Evolutionary conservation across 2,888 invertebrate species (phyloP).

Genomic region (Panopea generosa): DNA sequence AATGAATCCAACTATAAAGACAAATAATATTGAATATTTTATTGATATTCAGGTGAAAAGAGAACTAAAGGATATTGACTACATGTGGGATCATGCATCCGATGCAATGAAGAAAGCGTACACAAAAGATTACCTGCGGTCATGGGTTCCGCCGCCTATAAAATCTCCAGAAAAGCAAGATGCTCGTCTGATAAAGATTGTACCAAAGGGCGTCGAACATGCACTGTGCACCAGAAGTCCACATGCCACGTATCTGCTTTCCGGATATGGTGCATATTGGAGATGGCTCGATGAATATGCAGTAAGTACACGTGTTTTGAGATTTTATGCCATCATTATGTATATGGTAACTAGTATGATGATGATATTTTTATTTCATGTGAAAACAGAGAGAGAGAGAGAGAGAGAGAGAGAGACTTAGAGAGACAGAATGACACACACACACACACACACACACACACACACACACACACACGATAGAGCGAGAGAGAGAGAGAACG

Average conservation of each 20-base stretch:
- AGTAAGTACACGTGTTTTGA: too few species aligned
- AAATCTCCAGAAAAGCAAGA: slow-evolving; percentile 15
- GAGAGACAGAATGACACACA: too few species aligned
- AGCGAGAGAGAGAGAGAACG: too few species aligned
- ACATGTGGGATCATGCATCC: slow-evolving; percentile 35
- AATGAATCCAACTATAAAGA: too few species aligned
- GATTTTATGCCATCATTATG: too few species aligned
- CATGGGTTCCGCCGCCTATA: slow-evolving; percentile 16
- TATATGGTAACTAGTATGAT: too few species aligned
- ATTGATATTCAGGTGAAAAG: slow-evolving; percentile 31
- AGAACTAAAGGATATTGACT: slow-evolving; percentile 21
- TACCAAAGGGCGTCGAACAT: slow-evolving; percentile 37
- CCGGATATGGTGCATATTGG: slow-evolving; percentile 13
- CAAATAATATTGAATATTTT: too few species aligned
- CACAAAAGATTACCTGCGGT: slow-evolving; percentile 26
- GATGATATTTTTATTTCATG: too few species aligned
- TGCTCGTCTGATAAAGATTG: slow-evolving; percentile 20
- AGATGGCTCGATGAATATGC: slow-evolving; percentile 28
- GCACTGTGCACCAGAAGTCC: slow-evolving; percentile 25
- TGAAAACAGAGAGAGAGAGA: too few species aligned
- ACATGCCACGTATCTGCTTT: slow-evolving; percentile 24
- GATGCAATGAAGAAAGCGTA: slow-evolving; percentile 31
- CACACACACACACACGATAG: too few species aligned
- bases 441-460: too few species aligned
- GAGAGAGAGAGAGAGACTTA: too few species aligned